Evolutionary conservation across 2,888 invertebrate species (phyloP).

Genomic region (Tortricodes alternella): DNA sequence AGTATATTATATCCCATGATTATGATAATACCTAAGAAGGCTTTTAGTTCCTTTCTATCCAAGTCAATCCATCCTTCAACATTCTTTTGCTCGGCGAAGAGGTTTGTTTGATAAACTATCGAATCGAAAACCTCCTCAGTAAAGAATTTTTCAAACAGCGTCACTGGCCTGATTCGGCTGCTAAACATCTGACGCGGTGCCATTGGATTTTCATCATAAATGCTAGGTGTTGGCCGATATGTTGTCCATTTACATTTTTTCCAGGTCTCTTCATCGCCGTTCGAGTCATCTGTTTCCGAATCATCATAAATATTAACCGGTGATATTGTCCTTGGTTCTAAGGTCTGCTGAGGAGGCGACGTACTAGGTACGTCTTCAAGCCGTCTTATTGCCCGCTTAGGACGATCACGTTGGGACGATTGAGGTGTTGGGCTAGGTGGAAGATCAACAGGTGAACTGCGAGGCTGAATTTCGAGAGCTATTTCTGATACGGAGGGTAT

Average conservation of each 20-base stretch:
- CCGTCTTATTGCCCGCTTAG: neutral
- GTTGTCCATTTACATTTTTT: slow-evolving; percentile 11
- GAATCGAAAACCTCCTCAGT: slow-evolving; percentile 25
- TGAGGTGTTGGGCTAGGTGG: neutral
- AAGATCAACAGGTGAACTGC: neutral
- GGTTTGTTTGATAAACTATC: slow-evolving; percentile 23
- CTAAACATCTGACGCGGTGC: slow-evolving; percentile 9
- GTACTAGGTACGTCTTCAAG: neutral
- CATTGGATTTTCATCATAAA: slow-evolving; percentile 13
- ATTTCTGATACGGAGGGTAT: too few species aligned
- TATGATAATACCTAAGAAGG: slow-evolving; percentile 32
- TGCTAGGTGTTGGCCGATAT: neutral
- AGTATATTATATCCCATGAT: slow-evolving; percentile 33
- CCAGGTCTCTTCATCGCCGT: slow-evolving; percentile 24
- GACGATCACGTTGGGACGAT: neutral
- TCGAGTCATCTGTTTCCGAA: slow-evolving; percentile 28
- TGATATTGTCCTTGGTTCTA: neutral
- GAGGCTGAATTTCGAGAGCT: neutral
- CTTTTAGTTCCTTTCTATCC: slow-evolving; percentile 27
- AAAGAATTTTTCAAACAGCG: slow-evolving; percentile 13
- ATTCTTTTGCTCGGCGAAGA: slow-evolving; percentile 20
- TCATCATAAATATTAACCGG: neutral
- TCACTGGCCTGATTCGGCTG: neutral
- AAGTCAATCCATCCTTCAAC: slow-evolving; percentile 20
- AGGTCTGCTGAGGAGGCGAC: neutral